A percentile compares a stretch with the other conserved stretches of the same genome.
These are phyloP conservation scores for Drosophila multiciliata DNA, from an alignment of 2,888 invertebrate species.

Conservation along the genomic window DNA sequence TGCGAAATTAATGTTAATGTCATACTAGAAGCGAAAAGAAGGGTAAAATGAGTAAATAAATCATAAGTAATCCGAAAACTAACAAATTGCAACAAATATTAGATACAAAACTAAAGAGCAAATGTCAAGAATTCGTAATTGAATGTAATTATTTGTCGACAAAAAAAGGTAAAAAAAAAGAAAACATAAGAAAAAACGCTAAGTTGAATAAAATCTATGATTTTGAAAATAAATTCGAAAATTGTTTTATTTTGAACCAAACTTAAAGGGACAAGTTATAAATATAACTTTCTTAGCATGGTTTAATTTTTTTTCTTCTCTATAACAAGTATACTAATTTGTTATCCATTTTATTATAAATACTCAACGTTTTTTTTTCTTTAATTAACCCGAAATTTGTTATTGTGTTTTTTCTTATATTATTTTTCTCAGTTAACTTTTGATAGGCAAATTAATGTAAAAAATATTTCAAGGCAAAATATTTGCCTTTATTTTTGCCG, in stretches of 20 bases:
- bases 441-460: background rate
- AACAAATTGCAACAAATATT: constrained; percentile 48
- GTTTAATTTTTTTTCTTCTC: background rate
- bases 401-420: too few species aligned
- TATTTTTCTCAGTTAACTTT: too few species aligned
- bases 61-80: constrained; percentile 48
- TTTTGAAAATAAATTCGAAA: constrained; percentile 55
- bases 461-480: background rate
- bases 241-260: background rate
- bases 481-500: background rate
- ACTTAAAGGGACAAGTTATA: background rate
- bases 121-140: constrained; percentile 55
- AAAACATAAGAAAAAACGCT: constrained; percentile 29
- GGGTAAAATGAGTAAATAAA: constrained; percentile 50
- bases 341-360: background rate
- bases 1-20: constrained; percentile 24
- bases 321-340: background rate
- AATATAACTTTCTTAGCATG: background rate
- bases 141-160: constrained; percentile 59
- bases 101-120: constrained; percentile 44
- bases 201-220: constrained; percentile 67
- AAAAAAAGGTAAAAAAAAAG: constrained; percentile 10
- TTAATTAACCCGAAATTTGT: too few species aligned
- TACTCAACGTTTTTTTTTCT: too few species aligned
- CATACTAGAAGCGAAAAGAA: constrained; percentile 51